Conservation (phyloP, 2,888 invertebrate genomes). For the Xylophagus ater region DNA sequence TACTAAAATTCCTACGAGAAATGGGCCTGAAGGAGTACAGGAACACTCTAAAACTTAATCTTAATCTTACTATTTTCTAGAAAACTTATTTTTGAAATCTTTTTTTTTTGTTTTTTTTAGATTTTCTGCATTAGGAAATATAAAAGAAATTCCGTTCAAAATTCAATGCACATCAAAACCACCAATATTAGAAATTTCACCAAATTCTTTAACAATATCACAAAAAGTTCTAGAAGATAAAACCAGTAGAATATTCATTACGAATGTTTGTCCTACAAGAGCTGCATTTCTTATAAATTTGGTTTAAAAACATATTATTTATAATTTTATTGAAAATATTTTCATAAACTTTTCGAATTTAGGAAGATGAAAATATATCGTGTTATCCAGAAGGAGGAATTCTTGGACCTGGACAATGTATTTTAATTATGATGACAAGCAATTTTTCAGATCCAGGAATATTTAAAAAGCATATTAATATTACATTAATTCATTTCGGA, state of each 20-base stretch:
- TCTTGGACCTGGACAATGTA: slow-evolving; percentile 26
- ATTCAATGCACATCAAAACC: slow-evolving; percentile 26
- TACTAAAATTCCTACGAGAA: too few species aligned
- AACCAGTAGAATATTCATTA: slow-evolving; percentile 25
- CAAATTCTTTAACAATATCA: slow-evolving; percentile 17
- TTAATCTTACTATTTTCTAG: too few species aligned
- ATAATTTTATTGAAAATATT: too few species aligned
- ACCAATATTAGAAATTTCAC: slow-evolving; percentile 22
- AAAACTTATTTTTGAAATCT: too few species aligned
- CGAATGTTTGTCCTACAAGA: slow-evolving; percentile 27
- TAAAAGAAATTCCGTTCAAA: slow-evolving; percentile 23
- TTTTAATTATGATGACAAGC: slow-evolving; percentile 23
- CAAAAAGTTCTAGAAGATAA: slow-evolving; percentile 22
- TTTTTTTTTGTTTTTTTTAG: slow-evolving; percentile 18
- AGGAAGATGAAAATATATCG: slow-evolving; percentile 13
- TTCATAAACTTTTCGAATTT: slow-evolving; percentile 12
- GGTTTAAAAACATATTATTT: too few species aligned
- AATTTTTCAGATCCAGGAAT: slow-evolving; percentile 27
- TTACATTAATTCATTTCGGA: slow-evolving; percentile 21
- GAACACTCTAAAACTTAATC: too few species aligned
- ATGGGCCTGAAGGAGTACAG: too few species aligned
- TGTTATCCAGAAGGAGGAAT: slow-evolving; percentile 25
- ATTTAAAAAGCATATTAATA: slow-evolving; percentile 25
- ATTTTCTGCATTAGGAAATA: slow-evolving; percentile 27
- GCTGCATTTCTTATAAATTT: too few species aligned